Evolutionary conservation across 2,797 vertebrate species (phyloP).

Genomic region (Peromyscus melanophrys): DNA sequence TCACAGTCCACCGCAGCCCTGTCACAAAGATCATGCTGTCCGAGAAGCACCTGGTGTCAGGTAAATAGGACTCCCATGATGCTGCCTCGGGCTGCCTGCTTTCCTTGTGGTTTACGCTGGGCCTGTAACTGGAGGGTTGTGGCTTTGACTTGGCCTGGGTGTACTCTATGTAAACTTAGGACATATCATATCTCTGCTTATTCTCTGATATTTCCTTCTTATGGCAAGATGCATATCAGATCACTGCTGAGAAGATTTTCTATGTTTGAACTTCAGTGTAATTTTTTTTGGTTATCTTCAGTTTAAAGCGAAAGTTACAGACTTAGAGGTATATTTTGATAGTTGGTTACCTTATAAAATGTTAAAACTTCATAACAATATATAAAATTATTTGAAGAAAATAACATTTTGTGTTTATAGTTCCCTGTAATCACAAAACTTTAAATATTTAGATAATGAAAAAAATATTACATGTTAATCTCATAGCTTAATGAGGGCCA

Average conservation of each 20-base stretch:
- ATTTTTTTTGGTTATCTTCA: neutral
- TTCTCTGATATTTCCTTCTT: neutral
- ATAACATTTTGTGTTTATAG: neutral
- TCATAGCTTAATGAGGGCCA: neutral
- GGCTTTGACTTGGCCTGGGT: neutral
- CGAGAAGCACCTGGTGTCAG: constrained; percentile 98
- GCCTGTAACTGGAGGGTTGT: neutral
- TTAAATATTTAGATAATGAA: neutral
- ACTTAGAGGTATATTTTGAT: constrained; percentile 33
- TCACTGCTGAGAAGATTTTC: neutral
- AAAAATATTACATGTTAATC: neutral
- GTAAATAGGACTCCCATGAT: constrained; percentile 85
- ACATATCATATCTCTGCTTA: neutral
- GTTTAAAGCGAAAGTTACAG: constrained; percentile 18
- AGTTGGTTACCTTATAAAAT: constrained; percentile 13
- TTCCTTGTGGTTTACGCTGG: neutral
- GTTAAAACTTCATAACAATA: neutral
- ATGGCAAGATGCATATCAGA: neutral
- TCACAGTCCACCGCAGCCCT: constrained; percentile 98
- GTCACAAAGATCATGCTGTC: constrained; percentile 99
- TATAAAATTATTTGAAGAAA: constrained; percentile 45
- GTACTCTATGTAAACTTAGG: neutral
- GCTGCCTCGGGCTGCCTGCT: neutral
- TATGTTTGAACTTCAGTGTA: constrained; percentile 19
- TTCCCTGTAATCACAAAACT: neutral